Percentiles rank a stretch among this genome's conserved stretches.
phyloP scores from a whole-genome alignment of 1,140 invertebrate genomes.

The Campodea augens region DNA sequence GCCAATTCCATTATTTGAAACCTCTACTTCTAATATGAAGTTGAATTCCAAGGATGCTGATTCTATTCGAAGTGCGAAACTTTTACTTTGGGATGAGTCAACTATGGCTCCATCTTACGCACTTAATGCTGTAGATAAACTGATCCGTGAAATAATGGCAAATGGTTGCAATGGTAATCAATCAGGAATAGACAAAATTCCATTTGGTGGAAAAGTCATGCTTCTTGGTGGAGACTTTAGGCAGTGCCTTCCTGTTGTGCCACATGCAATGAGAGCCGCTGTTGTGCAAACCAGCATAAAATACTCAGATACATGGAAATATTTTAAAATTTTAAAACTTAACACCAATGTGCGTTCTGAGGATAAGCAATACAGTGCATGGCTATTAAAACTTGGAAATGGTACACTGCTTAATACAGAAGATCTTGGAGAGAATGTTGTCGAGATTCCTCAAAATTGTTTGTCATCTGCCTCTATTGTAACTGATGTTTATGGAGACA shows the following conservation, averaged over 20 bases:
- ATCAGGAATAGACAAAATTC: too few relatives aligned
- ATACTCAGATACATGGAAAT: conserved; percentile 10
- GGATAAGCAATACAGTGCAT: conserved; percentile 8
- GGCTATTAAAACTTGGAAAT: conserved; percentile 13
- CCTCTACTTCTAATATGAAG: background rate
- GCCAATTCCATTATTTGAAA: background rate
- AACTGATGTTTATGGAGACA: conserved; percentile 8
- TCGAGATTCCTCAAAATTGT: conserved; percentile 9
- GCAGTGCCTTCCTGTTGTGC: conserved; percentile 18
- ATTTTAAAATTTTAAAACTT: background rate
- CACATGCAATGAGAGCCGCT: conserved; percentile 11
- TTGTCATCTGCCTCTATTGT: conserved; percentile 5
- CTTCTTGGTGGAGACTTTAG: conserved; percentile 17
- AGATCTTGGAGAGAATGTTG: background rate
- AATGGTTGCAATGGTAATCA: too few relatives aligned
- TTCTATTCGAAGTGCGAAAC: background rate
- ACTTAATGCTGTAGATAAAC: background rate
- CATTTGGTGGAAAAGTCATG: conserved; percentile 9
- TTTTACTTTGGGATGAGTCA: background rate
- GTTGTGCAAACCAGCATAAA: conserved; percentile 17
- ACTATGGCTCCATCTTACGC: background rate
- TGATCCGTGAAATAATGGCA: background rate
- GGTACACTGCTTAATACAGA: conserved; percentile 4
- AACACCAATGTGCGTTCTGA: background rate
- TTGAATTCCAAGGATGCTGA: background rate